Percentiles rank a stretch among this genome's conserved stretches.
Evolutionary conservation across 2,797 vertebrate genomes (phyloP).

Genomic region (Hyperoplus immaculatus): DNA sequence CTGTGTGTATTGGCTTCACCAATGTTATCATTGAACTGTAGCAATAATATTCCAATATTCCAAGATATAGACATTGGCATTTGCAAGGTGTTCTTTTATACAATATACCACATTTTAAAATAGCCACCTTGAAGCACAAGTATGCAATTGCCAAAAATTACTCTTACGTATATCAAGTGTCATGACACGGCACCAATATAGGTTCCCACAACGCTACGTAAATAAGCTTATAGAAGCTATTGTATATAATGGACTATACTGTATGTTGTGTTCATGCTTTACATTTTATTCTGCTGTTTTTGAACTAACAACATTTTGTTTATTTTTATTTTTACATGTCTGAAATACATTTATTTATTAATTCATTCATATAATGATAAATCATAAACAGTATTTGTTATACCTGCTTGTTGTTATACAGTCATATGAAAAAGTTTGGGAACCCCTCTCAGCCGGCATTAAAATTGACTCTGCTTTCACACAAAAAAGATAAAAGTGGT

Average conservation of each 20-base stretch:
- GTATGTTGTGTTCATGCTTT: too few species aligned
- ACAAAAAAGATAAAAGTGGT: too few species aligned
- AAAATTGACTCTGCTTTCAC: too few species aligned
- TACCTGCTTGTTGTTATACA: not conserved
- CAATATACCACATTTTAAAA: conserved; percentile 1
- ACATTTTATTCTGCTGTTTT: too few species aligned
- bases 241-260: too few species aligned
- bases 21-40: conserved; percentile 7
- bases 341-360: too few species aligned
- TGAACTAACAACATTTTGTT: too few species aligned
- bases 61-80: conserved; percentile 1
- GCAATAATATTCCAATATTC: conserved; percentile 10
- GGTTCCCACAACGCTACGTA: not conserved
- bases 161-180: not conserved
- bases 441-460: too few species aligned
- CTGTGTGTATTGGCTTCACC: conserved; percentile 1
- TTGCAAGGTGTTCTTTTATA: not conserved
- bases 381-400: not conserved
- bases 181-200: not conserved
- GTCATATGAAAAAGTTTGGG: too few species aligned
- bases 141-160: conserved; percentile 13
- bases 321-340: too few species aligned
- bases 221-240: not conserved
- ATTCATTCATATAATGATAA: too few species aligned
- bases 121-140: not conserved